Evolutionary conservation across 2,113 vertebrate species (phyloP), one percentile per base, ranked within the genome.

Genomic region (Callospermophilus lateralis): DNA sequence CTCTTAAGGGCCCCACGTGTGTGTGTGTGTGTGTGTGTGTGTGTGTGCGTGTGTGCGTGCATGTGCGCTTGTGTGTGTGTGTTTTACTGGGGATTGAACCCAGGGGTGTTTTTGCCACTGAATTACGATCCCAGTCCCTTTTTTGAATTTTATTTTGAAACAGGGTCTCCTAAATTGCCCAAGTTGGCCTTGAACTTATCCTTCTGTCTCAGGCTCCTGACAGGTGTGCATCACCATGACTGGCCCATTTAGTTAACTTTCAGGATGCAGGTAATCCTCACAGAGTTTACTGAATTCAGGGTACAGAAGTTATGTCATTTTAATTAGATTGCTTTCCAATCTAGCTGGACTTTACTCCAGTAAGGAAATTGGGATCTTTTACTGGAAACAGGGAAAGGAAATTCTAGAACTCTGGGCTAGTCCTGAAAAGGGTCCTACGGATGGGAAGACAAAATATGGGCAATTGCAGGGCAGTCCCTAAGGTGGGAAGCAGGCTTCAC

Each of bases 301-400:
- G 11, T 13, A 1, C 48, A 77, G 67, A 68, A 63, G 63, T 84
- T 39, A 65, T 65, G 28, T 86, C 48, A 19, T 65, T 88, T 85
- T 70, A 67, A 80, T 89, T 51, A 34, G 30, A 67, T 70, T 53
- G 45, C 55, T 84, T 94, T 84, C 70, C 39, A 63, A 12, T 19
- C 45, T 80, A 85, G 65, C 63, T 79, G 63, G 76, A 61, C 26
- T 87, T 79, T 2, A 37, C 55, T 48, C 8, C 55, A 67, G 32
- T 67, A 34, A 85, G 34, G 72, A 85, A 93, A 85, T 70, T n/a
- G 48, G 48, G 11, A n/a, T 92, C 78, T 80, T 95, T 67, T 30
- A 24, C 4, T 68, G 30, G 58, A 51, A 22, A 45, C 42, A 42
- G 45, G 34, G 22, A 61, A 39, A 67, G 65, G 34, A 20, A 6